Conservation (phyloP, 2,797 vertebrate genomes). For the Epinephelus awoara region DNA sequence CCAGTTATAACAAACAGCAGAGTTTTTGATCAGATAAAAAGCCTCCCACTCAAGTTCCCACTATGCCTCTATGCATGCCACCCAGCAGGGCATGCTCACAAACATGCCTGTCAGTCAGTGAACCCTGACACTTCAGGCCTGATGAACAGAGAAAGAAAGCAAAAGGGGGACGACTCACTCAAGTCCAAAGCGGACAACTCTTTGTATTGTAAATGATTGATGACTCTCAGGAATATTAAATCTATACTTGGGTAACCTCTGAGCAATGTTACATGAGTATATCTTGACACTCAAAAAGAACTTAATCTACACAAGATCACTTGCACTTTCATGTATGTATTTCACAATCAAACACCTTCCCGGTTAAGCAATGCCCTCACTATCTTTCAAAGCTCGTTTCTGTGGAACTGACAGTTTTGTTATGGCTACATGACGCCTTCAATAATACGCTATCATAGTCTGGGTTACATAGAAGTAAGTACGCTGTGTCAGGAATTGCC, state of each 20-base stretch:
- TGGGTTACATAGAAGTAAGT: constrained; percentile 25
- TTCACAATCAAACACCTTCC: constrained; percentile 25
- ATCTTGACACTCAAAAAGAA: not conserved
- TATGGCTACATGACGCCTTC: constrained; percentile 47
- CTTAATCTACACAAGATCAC: not conserved
- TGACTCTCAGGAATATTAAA: constrained; percentile 8
- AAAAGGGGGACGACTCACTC: constrained; percentile 38
- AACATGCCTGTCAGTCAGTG: constrained; percentile 84
- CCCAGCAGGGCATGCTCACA: constrained; percentile 75
- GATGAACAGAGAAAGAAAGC: constrained; percentile 38
- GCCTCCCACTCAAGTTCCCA: constrained; percentile 60
- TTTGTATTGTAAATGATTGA: constrained; percentile 56
- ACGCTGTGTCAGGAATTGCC: constrained; percentile 33
- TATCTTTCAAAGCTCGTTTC: constrained; percentile 8
- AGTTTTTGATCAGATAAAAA: constrained; percentile 84
- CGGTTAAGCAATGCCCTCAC: constrained; percentile 8
- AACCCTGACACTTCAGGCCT: constrained; percentile 75
- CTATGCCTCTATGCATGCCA: constrained; percentile 71
- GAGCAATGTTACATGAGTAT: not conserved
- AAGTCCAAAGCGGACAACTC: constrained; percentile 15
- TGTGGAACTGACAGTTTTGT: constrained; percentile 45
- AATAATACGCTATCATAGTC: constrained; percentile 45
- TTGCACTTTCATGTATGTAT: constrained; percentile 11
- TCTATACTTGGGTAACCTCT: constrained; percentile 4
- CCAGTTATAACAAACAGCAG: constrained; percentile 72